Percentiles rank a stretch among this genome's conserved stretches.
Conservation (phyloP, 2,888 invertebrate species). For the Adelphocoris suturalis region DNA sequence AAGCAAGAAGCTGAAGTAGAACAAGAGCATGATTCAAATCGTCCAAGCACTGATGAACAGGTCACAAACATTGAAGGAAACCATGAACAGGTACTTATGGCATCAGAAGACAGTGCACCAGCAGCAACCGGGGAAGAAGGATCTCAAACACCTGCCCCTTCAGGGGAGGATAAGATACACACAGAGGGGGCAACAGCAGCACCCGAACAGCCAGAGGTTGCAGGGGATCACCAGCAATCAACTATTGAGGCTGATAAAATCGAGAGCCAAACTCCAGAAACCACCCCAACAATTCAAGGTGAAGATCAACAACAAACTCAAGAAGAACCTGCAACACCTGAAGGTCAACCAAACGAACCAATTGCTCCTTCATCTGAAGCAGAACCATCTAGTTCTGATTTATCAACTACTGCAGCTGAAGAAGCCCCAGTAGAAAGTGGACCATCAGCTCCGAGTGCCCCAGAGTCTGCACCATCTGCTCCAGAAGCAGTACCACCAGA, state of each 20-base stretch:
- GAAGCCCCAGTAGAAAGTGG: slow-evolving; percentile 24
- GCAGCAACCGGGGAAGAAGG: slow-evolving; percentile 1
- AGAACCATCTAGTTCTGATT: slow-evolving; percentile 3
- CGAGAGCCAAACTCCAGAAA: not conserved
- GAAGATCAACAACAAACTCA: not conserved
- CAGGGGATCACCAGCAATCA: not conserved
- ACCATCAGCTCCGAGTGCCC: slow-evolving; percentile 22
- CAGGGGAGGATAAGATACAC: not conserved
- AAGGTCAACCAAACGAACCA: slow-evolving; percentile 22
- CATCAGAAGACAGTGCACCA: slow-evolving; percentile 40
- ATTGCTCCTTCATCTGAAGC: not conserved
- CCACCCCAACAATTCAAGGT: not conserved
- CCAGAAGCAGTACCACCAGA: slow-evolving; percentile 45
- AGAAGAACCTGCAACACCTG: slow-evolving; percentile 26
- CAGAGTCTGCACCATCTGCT: slow-evolving; percentile 53
- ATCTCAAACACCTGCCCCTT: not conserved
- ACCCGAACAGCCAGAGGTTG: slow-evolving; percentile 10
- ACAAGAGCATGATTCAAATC: slow-evolving; percentile 2
- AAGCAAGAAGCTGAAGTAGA: not conserved
- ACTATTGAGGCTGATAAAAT: not conserved
- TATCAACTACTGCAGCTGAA: slow-evolving; percentile 17
- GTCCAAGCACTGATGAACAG: not conserved
- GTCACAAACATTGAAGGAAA: slow-evolving; percentile 18
- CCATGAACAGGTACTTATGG: slow-evolving; percentile 73
- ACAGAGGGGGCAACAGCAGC: slow-evolving; percentile 1